These are phyloP conservation scores for Candoia aspera DNA, from an alignment of 2,113 vertebrate species.

Conservation along the genomic window DNA sequence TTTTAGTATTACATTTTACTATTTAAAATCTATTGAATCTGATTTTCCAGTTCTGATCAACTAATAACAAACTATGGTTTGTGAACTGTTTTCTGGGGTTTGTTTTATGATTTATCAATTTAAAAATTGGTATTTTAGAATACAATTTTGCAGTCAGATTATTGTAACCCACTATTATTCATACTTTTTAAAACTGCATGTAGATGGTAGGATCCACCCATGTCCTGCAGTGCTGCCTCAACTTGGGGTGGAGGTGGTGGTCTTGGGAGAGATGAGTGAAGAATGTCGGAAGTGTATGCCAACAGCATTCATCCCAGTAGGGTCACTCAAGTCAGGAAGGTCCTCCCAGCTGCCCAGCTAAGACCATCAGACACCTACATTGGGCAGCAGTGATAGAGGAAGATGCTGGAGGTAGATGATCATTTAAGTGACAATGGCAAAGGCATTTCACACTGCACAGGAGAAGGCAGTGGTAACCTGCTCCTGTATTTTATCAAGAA, in stretches of 20 bases:
- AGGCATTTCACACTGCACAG: not conserved
- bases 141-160: not conserved
- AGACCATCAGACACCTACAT: not conserved
- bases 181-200: not conserved
- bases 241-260: not conserved
- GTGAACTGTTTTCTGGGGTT: not conserved
- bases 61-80: not conserved
- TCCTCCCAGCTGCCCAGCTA: too few relatives aligned
- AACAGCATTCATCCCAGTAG: too few relatives aligned
- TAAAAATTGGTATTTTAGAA: not conserved
- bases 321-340: too few relatives aligned
- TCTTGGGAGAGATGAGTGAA: not conserved
- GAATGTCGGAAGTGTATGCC: not conserved
- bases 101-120: not conserved
- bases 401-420: not conserved
- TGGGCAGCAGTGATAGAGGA: not conserved
- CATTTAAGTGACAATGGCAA: not conserved
- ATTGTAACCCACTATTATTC: not conserved
- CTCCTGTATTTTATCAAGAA: not conserved
- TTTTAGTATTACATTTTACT: not conserved
- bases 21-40: not conserved
- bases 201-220: not conserved
- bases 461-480: not conserved
- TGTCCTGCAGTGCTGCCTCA: not conserved
- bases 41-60: not conserved